Conservation (phyloP, 2,888 invertebrate species). For the Leistus spinibarbis region DNA sequence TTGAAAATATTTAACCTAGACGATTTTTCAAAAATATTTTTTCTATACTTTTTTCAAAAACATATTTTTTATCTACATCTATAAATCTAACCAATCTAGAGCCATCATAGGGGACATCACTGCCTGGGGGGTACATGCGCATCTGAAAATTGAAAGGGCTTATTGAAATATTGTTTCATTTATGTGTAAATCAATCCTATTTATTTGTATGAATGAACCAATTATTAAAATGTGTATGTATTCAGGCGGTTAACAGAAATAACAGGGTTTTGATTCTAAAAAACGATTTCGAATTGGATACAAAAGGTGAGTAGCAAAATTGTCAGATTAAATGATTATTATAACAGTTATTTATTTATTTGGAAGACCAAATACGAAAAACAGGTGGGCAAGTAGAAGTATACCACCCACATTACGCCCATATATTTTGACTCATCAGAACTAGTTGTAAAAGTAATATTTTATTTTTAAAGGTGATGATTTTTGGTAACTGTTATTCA, state of each 20-base stretch:
- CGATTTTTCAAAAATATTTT: constrained; percentile 41
- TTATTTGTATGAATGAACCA: too few relatives aligned
- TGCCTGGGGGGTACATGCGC: constrained; percentile 71
- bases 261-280: too few relatives aligned
- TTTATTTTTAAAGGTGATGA: not conserved
- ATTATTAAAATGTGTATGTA: not conserved
- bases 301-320: not conserved
- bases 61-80: constrained; percentile 57
- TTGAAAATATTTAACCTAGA: constrained; percentile 39
- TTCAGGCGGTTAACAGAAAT: not conserved
- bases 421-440: not conserved
- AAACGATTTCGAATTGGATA: not conserved
- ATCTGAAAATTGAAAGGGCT: constrained; percentile 60
- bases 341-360: not conserved
- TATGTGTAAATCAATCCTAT: too few relatives aligned
- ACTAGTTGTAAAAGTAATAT: not conserved
- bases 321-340: not conserved
- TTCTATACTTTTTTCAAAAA: constrained; percentile 39
- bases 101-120: constrained; percentile 63
- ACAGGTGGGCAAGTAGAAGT: constrained; percentile 5
- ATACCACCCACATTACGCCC: constrained; percentile 11
- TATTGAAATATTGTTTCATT: too few relatives aligned
- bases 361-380: constrained; percentile 8
- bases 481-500: not conserved
- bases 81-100: constrained; percentile 60